Conservation (phyloP, 2,888 invertebrate species). For the Unio pictorum region DNA sequence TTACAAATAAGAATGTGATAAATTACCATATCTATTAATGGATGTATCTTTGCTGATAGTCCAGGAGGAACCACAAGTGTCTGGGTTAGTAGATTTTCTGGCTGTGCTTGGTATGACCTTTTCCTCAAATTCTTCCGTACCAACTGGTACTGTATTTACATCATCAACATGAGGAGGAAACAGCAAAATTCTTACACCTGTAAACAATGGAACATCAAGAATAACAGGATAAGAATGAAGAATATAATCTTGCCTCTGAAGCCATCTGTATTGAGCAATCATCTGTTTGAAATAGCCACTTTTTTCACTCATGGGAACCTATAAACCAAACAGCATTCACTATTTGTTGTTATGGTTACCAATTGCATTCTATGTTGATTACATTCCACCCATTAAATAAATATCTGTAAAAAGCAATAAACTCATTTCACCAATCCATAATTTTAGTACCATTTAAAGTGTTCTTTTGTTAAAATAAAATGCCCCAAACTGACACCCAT, state of each 20-base stretch:
- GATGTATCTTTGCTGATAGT: conserved; percentile 14
- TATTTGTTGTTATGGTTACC: too few species aligned
- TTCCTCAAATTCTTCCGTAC: conserved; percentile 11
- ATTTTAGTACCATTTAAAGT: too few species aligned
- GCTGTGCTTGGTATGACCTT: conserved; percentile 19
- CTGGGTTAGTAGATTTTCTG: conserved; percentile 11
- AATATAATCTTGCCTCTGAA: too few species aligned
- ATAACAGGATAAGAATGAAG: background rate
- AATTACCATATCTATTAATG: conserved; percentile 21
- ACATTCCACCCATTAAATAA: too few species aligned
- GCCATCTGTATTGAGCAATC: too few species aligned
- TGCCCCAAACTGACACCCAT: too few species aligned
- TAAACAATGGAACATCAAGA: conserved; percentile 1
- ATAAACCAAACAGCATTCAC: too few species aligned
- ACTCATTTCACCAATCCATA: too few species aligned
- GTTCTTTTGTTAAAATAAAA: too few species aligned
- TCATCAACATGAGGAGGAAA: conserved; percentile 22
- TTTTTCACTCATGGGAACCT: too few species aligned
- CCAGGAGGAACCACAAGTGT: conserved; percentile 13
- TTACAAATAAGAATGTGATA: background rate
- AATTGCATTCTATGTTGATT: too few species aligned
- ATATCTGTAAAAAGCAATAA: too few species aligned
- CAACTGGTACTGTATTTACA: conserved; percentile 17
- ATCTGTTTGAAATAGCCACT: background rate
- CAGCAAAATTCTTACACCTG: conserved; percentile 31